phyloP scores from a whole-genome alignment of 2,113 vertebrate genomes.

The Antennarius striatus region DNA sequence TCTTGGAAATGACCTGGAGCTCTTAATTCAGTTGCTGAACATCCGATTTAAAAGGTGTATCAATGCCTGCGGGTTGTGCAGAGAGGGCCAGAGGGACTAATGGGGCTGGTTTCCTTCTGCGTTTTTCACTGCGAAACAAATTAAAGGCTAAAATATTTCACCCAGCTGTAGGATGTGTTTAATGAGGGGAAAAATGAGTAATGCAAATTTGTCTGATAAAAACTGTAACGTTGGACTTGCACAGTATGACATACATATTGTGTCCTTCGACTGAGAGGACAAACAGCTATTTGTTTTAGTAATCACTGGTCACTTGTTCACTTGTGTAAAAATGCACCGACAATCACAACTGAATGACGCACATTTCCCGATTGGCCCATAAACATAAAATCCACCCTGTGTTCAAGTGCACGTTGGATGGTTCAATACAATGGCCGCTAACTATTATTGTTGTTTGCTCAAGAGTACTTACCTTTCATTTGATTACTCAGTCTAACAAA shows the following conservation, averaged over 20 bases:
- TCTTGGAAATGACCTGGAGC: conserved; percentile 36
- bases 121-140: conserved; percentile 28
- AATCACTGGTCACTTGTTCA: conserved; percentile 10
- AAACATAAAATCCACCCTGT: conserved; percentile 15
- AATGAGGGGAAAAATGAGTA: neutral
- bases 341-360: conserved; percentile 42
- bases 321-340: conserved; percentile 10
- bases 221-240: too few species aligned
- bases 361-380: conserved; percentile 32
- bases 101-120: conserved; percentile 5
- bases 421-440: conserved; percentile 51
- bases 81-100: conserved; percentile 23
- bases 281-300: conserved; percentile 3
- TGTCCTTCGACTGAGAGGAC: neutral
- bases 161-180: neutral
- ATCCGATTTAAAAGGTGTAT: conserved; percentile 45
- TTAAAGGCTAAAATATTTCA: conserved; percentile 1
- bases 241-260: neutral
- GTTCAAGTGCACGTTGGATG: conserved; percentile 53
- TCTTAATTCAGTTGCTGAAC: conserved; percentile 31
- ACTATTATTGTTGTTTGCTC: conserved; percentile 59
- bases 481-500: conserved; percentile 56
- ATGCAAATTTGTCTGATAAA: too few species aligned
- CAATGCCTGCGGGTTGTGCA: neutral
- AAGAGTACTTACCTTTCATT: conserved; percentile 66